These are phyloP conservation scores for Phaedon cochleariae DNA, from an alignment of 2,888 invertebrate species.

Conservation along the genomic window DNA sequence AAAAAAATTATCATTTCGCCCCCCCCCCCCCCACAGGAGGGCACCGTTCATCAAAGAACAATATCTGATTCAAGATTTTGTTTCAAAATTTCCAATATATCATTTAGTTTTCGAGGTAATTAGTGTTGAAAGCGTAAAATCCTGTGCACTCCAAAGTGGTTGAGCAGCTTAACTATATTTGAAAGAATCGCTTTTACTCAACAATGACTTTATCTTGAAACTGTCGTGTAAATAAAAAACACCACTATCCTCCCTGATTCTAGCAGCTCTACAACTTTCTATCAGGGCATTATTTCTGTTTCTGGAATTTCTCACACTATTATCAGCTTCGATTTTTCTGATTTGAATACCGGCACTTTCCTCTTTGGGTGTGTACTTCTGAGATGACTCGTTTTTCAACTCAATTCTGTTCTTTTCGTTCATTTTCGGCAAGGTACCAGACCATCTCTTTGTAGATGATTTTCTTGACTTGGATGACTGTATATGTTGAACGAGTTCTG, in stretches of 20 bases:
- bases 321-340: slow-evolving; percentile 25
- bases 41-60: too few relatives aligned
- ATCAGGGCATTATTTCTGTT: slow-evolving; percentile 46
- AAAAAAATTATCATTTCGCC: too few relatives aligned
- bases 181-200: slow-evolving; percentile 52
- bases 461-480: slow-evolving; percentile 57
- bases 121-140: too few relatives aligned
- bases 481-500: slow-evolving; percentile 71
- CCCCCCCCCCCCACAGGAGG: too few relatives aligned
- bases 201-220: slow-evolving; percentile 52
- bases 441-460: slow-evolving; percentile 53
- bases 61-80: too few relatives aligned
- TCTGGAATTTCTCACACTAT: slow-evolving; percentile 17
- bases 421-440: slow-evolving; percentile 51
- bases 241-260: slow-evolving; percentile 56
- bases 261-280: slow-evolving; percentile 56
- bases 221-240: slow-evolving; percentile 53
- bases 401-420: slow-evolving; percentile 36
- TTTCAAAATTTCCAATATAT: too few relatives aligned
- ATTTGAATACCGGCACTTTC: slow-evolving; percentile 55
- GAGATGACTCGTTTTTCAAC: slow-evolving; percentile 41
- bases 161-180: too few relatives aligned
- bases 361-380: slow-evolving; percentile 58
- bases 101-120: too few relatives aligned
- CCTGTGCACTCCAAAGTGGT: too few relatives aligned